Evolutionary conservation across 2,797 vertebrate species (phyloP).

Genomic region (Morelia viridis): DNA sequence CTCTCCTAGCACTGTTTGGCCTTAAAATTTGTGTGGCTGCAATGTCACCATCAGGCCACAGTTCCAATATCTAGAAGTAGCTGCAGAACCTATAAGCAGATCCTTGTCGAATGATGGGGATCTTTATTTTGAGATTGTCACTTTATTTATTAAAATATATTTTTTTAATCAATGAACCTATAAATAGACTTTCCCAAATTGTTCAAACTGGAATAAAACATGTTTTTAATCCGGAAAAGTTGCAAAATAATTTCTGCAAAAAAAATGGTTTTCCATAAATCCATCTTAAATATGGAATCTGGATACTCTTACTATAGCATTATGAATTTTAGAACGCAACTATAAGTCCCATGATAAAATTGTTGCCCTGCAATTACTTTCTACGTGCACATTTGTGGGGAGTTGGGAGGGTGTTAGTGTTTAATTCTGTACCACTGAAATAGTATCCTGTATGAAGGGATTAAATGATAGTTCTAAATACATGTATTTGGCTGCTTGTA

Average conservation of each 20-base stretch:
- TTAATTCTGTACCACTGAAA: not conserved
- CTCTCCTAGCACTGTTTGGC: not conserved
- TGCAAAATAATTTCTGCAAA: not conserved
- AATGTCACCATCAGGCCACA: not conserved
- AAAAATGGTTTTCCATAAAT: not conserved
- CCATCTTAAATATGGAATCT: not conserved
- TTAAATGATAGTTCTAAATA: not conserved
- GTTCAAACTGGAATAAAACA: not conserved
- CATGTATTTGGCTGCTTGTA: not conserved
- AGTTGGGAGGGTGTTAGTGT: not conserved
- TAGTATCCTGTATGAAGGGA: not conserved
- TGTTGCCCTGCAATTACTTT: not conserved
- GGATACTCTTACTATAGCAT: not conserved
- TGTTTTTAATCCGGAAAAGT: not conserved
- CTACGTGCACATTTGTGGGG: too few relatives aligned
- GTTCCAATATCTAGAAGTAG: not conserved
- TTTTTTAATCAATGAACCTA: not conserved
- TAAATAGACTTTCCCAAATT: not conserved
- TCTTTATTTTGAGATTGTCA: not conserved
- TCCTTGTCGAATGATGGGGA: not conserved
- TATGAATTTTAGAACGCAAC: not conserved
- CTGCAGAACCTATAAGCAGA: not conserved
- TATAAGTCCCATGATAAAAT: not conserved
- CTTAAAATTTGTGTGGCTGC: not conserved
- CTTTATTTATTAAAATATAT: not conserved